Conservation (phyloP, 2,888 invertebrate genomes). For the Lepidochrysops patricia region DNA sequence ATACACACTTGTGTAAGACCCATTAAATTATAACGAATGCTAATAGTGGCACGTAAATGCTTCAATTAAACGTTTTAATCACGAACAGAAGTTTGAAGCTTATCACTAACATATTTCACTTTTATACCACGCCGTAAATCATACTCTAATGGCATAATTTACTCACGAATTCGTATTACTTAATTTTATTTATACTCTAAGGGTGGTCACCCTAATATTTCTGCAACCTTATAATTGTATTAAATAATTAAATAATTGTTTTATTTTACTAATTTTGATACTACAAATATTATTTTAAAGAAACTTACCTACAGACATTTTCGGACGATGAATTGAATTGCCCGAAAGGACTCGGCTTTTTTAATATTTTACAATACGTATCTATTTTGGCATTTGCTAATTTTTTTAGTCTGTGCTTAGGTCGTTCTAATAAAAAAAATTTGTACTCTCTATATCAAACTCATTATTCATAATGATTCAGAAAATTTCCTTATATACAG, state of each 20-base stretch:
- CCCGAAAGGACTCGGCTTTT: too few relatives aligned
- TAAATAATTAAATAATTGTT: conserved; percentile 5
- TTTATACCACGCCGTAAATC: conserved; percentile 3
- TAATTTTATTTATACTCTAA: background rate
- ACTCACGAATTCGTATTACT: conserved; percentile 10
- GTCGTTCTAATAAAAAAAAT: too few relatives aligned
- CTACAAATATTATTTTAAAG: background rate
- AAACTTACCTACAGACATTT: too few relatives aligned
- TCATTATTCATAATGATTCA: too few relatives aligned
- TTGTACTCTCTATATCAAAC: too few relatives aligned
- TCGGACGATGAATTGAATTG: too few relatives aligned
- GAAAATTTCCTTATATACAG: too few relatives aligned
- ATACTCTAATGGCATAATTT: conserved; percentile 10
- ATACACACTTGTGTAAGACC: background rate
- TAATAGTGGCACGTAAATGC: conserved; percentile 7
- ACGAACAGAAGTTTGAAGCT: conserved; percentile 3
- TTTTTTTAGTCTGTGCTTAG: too few relatives aligned
- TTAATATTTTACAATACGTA: too few relatives aligned
- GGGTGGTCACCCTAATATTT: conserved; percentile 5
- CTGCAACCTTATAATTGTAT: background rate
- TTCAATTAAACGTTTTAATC: conserved; percentile 12
- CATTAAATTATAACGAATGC: background rate
- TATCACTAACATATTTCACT: conserved; percentile 5
- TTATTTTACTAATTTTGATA: background rate
- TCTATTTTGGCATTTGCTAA: too few relatives aligned